Percentiles rank a stretch among this genome's conserved stretches.
Evolutionary conservation across 2,113 vertebrate species (phyloP).

Genomic region (Microcebus lehilahytsara): DNA sequence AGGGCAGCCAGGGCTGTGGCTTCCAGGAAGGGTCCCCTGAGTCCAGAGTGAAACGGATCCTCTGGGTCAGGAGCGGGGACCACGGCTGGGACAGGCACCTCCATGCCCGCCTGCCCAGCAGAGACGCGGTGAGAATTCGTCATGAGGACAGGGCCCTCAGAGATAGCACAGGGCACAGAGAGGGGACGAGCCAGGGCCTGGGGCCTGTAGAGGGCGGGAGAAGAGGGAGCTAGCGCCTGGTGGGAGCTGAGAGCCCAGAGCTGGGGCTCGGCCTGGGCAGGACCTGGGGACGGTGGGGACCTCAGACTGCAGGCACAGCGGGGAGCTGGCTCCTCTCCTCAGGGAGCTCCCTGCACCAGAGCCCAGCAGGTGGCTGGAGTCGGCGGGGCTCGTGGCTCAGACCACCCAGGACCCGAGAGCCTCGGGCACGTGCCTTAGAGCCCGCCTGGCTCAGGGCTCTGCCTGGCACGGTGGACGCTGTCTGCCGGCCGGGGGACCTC

Average conservation of each 20-base stretch:
- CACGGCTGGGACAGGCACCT: neutral
- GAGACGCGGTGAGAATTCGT: accelerated
- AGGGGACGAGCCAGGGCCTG: neutral
- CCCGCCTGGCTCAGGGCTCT: neutral
- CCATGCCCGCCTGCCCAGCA: neutral
- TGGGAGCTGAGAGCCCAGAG: neutral
- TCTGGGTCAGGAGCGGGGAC: neutral
- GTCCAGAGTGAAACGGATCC: neutral
- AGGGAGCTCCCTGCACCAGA: neutral
- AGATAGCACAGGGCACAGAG: neutral
- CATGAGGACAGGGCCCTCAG: neutral
- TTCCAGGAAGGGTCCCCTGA: neutral
- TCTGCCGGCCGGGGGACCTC: neutral
- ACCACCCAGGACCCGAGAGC: neutral
- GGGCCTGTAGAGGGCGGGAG: neutral
- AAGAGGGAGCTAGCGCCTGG: neutral
- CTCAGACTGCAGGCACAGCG: no score
- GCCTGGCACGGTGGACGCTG: neutral
- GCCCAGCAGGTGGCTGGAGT: neutral
- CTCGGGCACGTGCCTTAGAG: no score
- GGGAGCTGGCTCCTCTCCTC: neutral
- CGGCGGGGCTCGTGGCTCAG: neutral
- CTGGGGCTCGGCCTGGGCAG: neutral
- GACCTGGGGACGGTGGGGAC: neutral
- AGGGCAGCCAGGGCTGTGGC: no score